Conservation (phyloP, 2,113 vertebrate genomes). For the Narcine bancroftii region DNA sequence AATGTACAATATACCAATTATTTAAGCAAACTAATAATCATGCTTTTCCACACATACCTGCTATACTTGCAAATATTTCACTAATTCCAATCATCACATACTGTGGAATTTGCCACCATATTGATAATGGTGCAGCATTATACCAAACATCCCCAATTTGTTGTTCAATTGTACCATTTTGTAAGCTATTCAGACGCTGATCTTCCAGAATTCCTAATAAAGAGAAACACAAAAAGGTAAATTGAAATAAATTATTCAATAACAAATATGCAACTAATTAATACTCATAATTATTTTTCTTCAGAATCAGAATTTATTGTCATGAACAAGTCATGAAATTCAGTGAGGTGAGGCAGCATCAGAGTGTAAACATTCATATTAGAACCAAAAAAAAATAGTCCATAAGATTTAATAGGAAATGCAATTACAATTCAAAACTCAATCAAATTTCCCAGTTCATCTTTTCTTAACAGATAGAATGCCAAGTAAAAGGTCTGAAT, state of each 20-base stretch:
- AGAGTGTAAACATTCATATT: no score
- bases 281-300: no score
- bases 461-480: not conserved
- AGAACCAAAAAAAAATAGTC: not conserved
- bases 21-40: not conserved
- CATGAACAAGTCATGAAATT: no score
- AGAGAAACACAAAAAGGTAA: not conserved
- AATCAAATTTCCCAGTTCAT: not conserved
- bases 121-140: constrained; percentile 76
- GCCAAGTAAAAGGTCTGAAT: not conserved
- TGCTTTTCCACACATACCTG: constrained; percentile 62
- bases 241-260: not conserved
- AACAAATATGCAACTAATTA: not conserved
- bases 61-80: constrained; percentile 94
- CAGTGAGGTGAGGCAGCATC: no score
- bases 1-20: not conserved
- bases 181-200: constrained; percentile 72
- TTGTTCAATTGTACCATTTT: constrained; percentile 69
- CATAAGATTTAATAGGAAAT: not conserved
- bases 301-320: no score
- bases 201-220: constrained; percentile 83
- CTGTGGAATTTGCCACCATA: constrained; percentile 98
- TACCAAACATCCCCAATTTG: constrained; percentile 72
- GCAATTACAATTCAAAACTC: not conserved
- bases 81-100: constrained; percentile 94